A percentile compares a stretch with the other conserved stretches of the same genome.
These are phyloP conservation scores for Parazoanthus darwini DNA, from an alignment of 92 coral and sea anemone species.

Conservation along the genomic window DNA sequence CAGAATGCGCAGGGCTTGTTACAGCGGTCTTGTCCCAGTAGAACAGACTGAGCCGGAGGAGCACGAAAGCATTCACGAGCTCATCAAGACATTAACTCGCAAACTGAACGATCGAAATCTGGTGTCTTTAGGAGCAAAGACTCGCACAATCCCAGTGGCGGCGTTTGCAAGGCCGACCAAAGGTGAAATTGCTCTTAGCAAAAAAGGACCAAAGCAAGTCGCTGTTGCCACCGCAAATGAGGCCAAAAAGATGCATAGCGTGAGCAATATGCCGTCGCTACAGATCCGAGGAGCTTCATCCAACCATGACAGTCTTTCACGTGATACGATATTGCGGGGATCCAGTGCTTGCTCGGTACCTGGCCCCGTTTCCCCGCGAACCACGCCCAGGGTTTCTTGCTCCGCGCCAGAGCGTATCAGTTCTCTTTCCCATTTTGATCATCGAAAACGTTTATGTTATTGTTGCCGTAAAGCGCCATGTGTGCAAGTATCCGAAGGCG, in stretches of 20 bases:
- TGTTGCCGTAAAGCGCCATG: neutral
- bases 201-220: constrained; percentile 56
- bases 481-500: neutral
- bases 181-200: constrained; percentile 71
- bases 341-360: constrained; percentile 29
- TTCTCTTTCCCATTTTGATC: neutral
- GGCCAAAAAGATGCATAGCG: neutral
- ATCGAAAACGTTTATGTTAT: neutral
- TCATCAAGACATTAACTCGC: constrained; percentile 58
- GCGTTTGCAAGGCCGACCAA: constrained; percentile 75
- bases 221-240: neutral
- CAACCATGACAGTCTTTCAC: constrained; percentile 7
- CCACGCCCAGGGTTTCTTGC: constrained; percentile 3
- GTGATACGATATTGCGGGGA: constrained; percentile 20
- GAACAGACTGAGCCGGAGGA: neutral
- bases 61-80: constrained; percentile 19
- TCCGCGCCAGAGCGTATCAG: constrained; percentile 9
- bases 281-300: constrained; percentile 6
- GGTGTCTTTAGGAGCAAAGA: constrained; percentile 31
- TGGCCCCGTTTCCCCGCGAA: neutral
- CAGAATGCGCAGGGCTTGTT: neutral
- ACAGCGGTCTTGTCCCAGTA: constrained; percentile 7
- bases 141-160: constrained; percentile 51
- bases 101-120: constrained; percentile 50
- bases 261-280: neutral